A percentile compares a stretch with the other conserved stretches of the same genome.
These are phyloP conservation scores for Platerodrilus igneus DNA, from an alignment of 2,888 invertebrate species.

Conservation along the genomic window DNA sequence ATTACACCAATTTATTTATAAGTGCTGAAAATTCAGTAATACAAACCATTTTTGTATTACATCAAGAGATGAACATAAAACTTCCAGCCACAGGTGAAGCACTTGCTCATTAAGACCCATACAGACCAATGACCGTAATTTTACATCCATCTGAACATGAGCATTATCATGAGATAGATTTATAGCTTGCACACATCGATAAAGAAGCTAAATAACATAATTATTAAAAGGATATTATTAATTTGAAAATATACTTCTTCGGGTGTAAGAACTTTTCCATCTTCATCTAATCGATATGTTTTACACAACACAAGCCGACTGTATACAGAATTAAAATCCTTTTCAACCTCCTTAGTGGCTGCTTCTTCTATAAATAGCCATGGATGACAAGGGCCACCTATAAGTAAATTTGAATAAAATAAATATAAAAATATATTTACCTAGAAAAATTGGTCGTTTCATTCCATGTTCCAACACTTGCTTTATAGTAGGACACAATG, in stretches of 20 bases:
- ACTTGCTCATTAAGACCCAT: conserved; percentile 97
- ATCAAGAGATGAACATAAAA: conserved; percentile 89
- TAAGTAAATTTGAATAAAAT: conserved; percentile 19
- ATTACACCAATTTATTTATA: background rate
- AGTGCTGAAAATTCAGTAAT: too few species aligned
- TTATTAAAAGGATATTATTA: conserved; percentile 8
- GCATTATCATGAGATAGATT: conserved; percentile 94
- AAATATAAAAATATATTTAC: conserved; percentile 35
- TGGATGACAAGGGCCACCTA: conserved; percentile 91
- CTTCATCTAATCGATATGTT: conserved; percentile 97
- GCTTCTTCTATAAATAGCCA: conserved; percentile 99
- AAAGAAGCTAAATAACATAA: conserved; percentile 57
- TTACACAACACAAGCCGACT: conserved; percentile 94
- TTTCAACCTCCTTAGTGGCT: conserved; percentile 92
- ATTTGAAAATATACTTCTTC: conserved; percentile 68
- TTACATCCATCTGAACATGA: conserved; percentile 98
- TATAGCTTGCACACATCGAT: conserved; percentile 93
- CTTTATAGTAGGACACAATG: conserved; percentile 88
- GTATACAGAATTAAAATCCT: conserved; percentile 97
- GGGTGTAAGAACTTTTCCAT: conserved; percentile 97
- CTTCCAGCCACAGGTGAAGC: conserved; percentile 96
- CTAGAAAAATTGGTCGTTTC: conserved; percentile 81
- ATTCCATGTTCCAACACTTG: conserved; percentile 93
- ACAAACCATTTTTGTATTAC: conserved; percentile 92
- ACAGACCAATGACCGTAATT: conserved; percentile 90